phyloP scores from a whole-genome alignment of 2,797 vertebrate genomes.

The Thamnophis elegans region DNA sequence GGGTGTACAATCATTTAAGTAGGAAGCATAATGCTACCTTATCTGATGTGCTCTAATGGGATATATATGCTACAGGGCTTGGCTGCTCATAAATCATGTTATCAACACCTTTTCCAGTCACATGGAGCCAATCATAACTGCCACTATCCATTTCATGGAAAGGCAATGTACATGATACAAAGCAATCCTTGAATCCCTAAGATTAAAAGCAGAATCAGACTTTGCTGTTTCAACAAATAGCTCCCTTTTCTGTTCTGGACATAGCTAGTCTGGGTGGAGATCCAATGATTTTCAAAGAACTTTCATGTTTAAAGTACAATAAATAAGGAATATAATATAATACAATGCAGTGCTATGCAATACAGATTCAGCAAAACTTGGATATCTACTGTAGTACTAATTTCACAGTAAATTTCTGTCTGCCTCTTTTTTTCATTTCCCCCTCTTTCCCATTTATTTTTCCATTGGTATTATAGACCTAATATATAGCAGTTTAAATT shows the following conservation, averaged over 20 bases:
- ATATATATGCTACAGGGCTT: conserved; percentile 37
- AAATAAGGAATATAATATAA: background rate
- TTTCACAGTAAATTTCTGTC: background rate
- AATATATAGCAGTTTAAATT: background rate
- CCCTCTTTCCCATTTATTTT: background rate
- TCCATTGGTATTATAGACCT: background rate
- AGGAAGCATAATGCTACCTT: background rate
- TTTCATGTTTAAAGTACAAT: background rate
- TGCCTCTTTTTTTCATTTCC: background rate
- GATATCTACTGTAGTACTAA: background rate
- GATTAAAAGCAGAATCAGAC: conserved; percentile 38
- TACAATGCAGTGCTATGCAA: background rate
- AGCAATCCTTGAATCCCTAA: conserved; percentile 1
- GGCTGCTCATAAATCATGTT: conserved; percentile 56
- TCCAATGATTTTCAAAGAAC: background rate
- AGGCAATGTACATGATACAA: conserved; percentile 42
- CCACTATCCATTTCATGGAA: conserved; percentile 47
- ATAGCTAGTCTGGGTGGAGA: background rate
- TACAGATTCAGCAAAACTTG: background rate
- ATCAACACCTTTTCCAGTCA: conserved; percentile 56
- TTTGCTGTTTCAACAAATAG: conserved; percentile 16
- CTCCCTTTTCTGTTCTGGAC: background rate
- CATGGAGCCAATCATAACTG: conserved; percentile 57
- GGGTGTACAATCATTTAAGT: conserved; percentile 36
- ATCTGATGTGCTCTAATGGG: conserved; percentile 43